Percentiles rank a stretch among this genome's conserved stretches.
Evolutionary conservation across 2,888 invertebrate genomes (phyloP).

Genomic region (Drosophila tripunctata): DNA sequence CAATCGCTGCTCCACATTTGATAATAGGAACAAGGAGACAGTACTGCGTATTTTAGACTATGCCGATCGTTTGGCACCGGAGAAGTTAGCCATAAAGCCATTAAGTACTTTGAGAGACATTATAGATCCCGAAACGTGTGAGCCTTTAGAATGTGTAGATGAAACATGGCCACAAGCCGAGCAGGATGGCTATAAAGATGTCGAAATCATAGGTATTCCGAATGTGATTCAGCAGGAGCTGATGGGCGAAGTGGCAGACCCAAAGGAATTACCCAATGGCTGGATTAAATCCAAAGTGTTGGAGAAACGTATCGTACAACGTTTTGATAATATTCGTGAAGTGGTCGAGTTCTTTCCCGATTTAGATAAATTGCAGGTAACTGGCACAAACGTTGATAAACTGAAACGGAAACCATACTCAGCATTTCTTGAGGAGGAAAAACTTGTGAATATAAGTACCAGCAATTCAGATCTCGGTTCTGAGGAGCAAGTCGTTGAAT

Average conservation of each 20-base stretch:
- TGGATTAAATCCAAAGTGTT: constrained; percentile 73
- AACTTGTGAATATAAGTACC: constrained; percentile 48
- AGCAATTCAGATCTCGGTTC: constrained; percentile 31
- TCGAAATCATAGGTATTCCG: constrained; percentile 75
- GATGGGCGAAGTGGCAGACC: constrained; percentile 48
- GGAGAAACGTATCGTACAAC: constrained; percentile 56
- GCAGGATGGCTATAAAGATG: constrained; percentile 23
- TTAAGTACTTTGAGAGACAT: constrained; percentile 37
- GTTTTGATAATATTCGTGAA: constrained; percentile 55
- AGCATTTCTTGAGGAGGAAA: constrained; percentile 25
- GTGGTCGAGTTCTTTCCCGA: constrained; percentile 78
- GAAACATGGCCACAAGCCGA: constrained; percentile 73
- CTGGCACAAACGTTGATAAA: constrained; percentile 46
- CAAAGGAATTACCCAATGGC: constrained; percentile 24
- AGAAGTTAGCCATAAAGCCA: constrained; percentile 22
- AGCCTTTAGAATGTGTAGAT: constrained; percentile 22
- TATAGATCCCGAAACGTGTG: constrained; percentile 37
- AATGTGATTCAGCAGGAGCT: constrained; percentile 58
- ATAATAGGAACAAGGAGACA: constrained; percentile 72
- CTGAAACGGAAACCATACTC: constrained; percentile 20
- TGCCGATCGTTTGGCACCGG: constrained; percentile 64
- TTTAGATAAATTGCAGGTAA: constrained; percentile 63
- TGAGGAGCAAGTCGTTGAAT: constrained; percentile 31
- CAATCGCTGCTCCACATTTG: constrained; percentile 70
- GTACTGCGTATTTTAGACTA: constrained; percentile 73